Evolutionary conservation across 1,140 invertebrate species (phyloP).

Genomic region (Bombus ignitus): DNA sequence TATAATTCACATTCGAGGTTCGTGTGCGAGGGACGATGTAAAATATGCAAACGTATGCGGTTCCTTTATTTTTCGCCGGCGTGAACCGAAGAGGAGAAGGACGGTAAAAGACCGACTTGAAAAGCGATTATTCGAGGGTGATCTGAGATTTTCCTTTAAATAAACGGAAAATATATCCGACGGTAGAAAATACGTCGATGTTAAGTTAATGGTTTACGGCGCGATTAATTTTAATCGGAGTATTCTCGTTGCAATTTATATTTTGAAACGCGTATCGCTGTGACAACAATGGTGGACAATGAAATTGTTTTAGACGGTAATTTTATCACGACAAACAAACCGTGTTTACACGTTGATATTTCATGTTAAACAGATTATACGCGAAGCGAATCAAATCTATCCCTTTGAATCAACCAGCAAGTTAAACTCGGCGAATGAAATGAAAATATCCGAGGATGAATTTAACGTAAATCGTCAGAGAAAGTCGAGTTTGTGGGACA

Average conservation of each 20-base stretch:
- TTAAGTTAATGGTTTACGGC: neutral
- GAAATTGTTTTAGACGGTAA: neutral
- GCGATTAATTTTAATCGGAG: neutral
- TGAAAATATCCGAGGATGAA: neutral
- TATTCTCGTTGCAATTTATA: neutral
- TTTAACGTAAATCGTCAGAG: neutral
- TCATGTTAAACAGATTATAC: neutral
- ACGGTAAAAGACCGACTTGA: neutral
- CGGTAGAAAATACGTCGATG: neutral
- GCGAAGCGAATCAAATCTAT: neutral
- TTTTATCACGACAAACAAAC: neutral
- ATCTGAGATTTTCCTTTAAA: no score
- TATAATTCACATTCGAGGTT: neutral
- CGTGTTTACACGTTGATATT: neutral
- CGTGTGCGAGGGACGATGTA: neutral
- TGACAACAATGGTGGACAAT: neutral
- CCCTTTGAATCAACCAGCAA: neutral
- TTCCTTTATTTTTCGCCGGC: slow-evolving; percentile 6
- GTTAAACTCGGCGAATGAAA: neutral
- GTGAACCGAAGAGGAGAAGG: neutral
- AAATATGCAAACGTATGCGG: slow-evolving; percentile 40
- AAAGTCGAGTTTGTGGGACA: neutral
- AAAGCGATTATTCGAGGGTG: neutral
- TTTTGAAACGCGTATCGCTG: neutral
- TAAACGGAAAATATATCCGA: no score